Evolutionary conservation across 2,888 invertebrate species (phyloP), one percentile per base, ranked within the genome.

Genomic region (Drosophila sordidapex): DNA sequence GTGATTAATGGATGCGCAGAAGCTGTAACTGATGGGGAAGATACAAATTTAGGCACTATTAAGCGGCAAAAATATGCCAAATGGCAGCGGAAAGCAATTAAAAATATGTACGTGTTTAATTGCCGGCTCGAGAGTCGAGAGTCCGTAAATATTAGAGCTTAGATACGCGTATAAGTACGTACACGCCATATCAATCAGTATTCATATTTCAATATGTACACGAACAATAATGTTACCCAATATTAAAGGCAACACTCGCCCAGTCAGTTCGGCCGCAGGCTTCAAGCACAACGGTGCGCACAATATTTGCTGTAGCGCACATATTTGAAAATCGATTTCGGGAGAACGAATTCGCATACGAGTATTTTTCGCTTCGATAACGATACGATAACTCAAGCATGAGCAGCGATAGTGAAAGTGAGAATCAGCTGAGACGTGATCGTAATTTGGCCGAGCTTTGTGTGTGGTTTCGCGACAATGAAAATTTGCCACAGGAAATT

Each of bases 401-500:
- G 79, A 68, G 27, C 57, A 46, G 43, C 64, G 70, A 60, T 62
- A 60, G 58, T 53, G 75, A 79, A 38, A 67, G 62, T 63, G 77
- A 79, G 59, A 77, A 76, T 56, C 85, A 89, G 75, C 76, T 79
- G 61, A 72, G 58, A 59, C 70, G 87, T 35, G 87, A 92, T 79
- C 71, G 85, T 35, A 85, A 92, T 80, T 74, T 84, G 54, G 66
- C 68, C 70, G 79, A 87, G 54, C 83, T 91, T 54, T 60, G 71
- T 36, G 82, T 79, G 43, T 91, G 91, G 91, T 92, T 91, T 69
- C 62, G 65, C 21, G 70, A 71, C 40, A 88, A 90, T 74, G 83
- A 89, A 48, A 89, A 84, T 60, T 64, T 91, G 35, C 91, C 91
- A 8, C 80, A 86, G 62, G 81, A 90, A 78, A 92, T 91, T 74